Base-by-base conservation (phyloP, 2,113 vertebrate species). In the Triplophysa siluroides region DNA sequence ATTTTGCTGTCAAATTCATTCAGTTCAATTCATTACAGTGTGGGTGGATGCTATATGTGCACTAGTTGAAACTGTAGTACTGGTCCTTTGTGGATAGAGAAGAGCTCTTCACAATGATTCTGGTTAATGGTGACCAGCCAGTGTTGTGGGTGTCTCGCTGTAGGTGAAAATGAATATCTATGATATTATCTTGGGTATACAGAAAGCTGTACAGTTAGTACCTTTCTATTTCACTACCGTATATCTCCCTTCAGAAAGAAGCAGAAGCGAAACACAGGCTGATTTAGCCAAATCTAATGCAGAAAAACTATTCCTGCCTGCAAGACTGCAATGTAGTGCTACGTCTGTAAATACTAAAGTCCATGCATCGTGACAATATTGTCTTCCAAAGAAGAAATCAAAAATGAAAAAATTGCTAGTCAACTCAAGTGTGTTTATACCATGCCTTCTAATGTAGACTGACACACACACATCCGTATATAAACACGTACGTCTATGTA, bases 51-150 rank as follows among this genome's bases (percentile, higher is more conserved):
- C 2, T 29, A 54, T 70, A 19, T 70, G 66, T 50, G 43, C 10
- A 45, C 2, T 11, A 45, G 43, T 12, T 45, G 43, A 47, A 24
- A 26, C 45, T 50, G 33, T 21, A 29, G 45, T 50, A 18, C 23
- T 29, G 67, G 26, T 52, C 3, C 29, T 70, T 52, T 19, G 21
- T 52, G 23, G 26, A 52, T 52, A 19, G 67, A 52, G 16, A 29
- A 19, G 68, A 52, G 23, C 68, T 70, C 47, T 70, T 70, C 24
- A 29, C 47, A 16, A 26, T 8, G 45, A 70, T 70, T 52, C 16
- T 70, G 24, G 23, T 10, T 68, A 68, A 47, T 9, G 12, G 41
- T 68, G 43, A 23, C 43, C 65, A 43, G n/a, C 0, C 4, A 50
- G 12, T 50, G 47, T 50, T 14, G 47, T 50, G 47, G 47, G 14